Evolutionary conservation across 2,113 vertebrate genomes (phyloP).

Genomic region (Hippopotamus amphibius): DNA sequence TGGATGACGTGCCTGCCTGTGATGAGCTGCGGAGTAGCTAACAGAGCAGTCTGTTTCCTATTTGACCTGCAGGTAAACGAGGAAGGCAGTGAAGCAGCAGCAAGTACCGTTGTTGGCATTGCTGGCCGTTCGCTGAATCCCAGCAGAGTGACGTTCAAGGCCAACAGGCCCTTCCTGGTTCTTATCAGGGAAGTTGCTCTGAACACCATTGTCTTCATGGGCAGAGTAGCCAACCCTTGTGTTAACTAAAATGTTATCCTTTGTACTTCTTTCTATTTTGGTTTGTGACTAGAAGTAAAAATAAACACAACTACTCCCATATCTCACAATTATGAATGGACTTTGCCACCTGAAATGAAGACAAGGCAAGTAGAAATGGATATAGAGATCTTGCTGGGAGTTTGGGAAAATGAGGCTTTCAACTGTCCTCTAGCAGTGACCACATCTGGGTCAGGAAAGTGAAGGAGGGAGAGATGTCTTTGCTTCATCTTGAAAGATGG

Average conservation of each 20-base stretch:
- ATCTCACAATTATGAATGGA: conserved; percentile 27
- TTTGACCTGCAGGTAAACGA: conserved; percentile 93
- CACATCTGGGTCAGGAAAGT: background rate
- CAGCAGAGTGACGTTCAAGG: conserved; percentile 89
- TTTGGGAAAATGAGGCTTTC: background rate
- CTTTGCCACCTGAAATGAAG: conserved; percentile 42
- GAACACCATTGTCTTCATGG: conserved; percentile 95
- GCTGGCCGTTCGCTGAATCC: conserved; percentile 91
- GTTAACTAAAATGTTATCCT: conserved; percentile 67
- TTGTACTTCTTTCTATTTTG: conserved; percentile 37
- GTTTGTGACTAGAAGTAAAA: conserved; percentile 60
- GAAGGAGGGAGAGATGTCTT: background rate
- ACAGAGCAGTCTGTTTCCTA: background rate
- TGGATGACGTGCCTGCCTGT: background rate
- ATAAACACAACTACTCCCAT: conserved; percentile 55
- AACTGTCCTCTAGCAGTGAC: background rate
- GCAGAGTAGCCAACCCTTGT: conserved; percentile 93
- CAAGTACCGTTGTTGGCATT: conserved; percentile 86
- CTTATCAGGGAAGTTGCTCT: conserved; percentile 94
- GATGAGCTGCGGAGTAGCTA: background rate
- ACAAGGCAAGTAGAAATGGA: background rate
- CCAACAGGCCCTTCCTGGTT: conserved; percentile 95
- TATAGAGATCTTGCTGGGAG: background rate
- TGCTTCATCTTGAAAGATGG: background rate
- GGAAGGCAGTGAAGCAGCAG: conserved; percentile 95